Evolutionary conservation across 2,797 vertebrate genomes (phyloP).

Genomic region (Leptoclinus maculatus): DNA sequence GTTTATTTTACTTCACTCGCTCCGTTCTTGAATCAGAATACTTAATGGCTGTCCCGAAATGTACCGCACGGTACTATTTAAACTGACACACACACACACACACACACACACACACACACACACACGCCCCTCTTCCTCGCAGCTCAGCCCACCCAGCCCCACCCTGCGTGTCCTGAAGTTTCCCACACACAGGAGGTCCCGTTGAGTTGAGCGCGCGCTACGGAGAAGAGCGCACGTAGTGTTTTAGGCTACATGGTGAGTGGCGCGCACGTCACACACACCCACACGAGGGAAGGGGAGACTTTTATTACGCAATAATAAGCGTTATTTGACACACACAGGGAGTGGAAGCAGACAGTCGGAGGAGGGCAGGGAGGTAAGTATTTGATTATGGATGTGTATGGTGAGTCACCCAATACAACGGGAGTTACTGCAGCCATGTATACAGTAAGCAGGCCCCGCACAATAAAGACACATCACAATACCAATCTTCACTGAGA

Average conservation of each 20-base stretch:
- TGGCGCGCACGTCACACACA: background rate
- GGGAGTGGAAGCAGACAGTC: slow-evolving; percentile 17
- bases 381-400: background rate
- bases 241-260: background rate
- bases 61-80: slow-evolving; percentile 24
- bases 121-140: slow-evolving; percentile 26
- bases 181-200: background rate
- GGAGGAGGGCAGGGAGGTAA: background rate
- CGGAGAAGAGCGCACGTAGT: slow-evolving; percentile 9
- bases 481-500: no score
- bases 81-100: background rate
- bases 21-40: slow-evolving; percentile 14
- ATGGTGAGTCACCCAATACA: background rate
- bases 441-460: background rate
- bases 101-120: no score
- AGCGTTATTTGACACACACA: background rate
- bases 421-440: background rate
- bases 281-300: background rate
- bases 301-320: slow-evolving; percentile 24
- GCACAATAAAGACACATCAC: background rate
- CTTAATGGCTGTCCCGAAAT: slow-evolving; percentile 22
- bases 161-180: background rate
- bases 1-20: background rate
- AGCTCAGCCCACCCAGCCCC: slow-evolving; percentile 22
- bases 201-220: background rate